Percentiles rank a stretch among this genome's conserved stretches.
These are phyloP conservation scores for Aptenodytes forsteri DNA, from an alignment of 2,113 vertebrate species.

Conservation along the genomic window DNA sequence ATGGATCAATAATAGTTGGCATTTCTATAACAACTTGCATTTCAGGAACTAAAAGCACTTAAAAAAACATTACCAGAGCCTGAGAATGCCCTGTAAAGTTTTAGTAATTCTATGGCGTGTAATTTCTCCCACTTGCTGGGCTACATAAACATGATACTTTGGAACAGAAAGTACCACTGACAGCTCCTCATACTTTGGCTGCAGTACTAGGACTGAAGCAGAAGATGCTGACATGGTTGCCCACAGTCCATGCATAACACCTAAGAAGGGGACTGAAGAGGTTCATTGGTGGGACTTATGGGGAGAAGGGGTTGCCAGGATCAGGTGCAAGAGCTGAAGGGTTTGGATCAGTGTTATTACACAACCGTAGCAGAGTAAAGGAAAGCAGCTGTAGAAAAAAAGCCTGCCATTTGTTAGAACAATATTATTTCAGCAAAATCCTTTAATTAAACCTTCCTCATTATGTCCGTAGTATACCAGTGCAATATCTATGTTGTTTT, in stretches of 20 bases:
- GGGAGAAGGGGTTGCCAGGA: neutral
- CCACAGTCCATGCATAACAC: neutral
- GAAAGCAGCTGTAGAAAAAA: neutral
- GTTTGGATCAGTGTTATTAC: neutral
- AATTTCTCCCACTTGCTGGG: neutral
- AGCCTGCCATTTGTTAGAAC: neutral
- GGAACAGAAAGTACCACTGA: neutral
- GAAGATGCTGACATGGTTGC: neutral
- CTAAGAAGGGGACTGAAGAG: neutral
- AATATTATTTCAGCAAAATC: neutral
- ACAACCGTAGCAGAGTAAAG: neutral
- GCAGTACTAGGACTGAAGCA: neutral
- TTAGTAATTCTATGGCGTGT: neutral
- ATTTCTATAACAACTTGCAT: neutral
- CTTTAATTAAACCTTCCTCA: neutral
- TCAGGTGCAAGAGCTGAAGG: neutral
- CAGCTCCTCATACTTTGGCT: neutral
- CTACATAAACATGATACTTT: neutral
- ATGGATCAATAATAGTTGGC: neutral
- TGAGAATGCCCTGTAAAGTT: neutral
- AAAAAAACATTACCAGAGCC: neutral
- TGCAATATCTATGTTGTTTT: neutral
- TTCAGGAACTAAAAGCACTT: neutral
- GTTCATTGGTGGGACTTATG: rapidly evolving
- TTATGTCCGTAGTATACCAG: neutral